A percentile compares a stretch with the other conserved stretches of the same genome.
Evolutionary conservation across 2,797 vertebrate species (phyloP).

Genomic region (Rhadinocentrus ornatus): DNA sequence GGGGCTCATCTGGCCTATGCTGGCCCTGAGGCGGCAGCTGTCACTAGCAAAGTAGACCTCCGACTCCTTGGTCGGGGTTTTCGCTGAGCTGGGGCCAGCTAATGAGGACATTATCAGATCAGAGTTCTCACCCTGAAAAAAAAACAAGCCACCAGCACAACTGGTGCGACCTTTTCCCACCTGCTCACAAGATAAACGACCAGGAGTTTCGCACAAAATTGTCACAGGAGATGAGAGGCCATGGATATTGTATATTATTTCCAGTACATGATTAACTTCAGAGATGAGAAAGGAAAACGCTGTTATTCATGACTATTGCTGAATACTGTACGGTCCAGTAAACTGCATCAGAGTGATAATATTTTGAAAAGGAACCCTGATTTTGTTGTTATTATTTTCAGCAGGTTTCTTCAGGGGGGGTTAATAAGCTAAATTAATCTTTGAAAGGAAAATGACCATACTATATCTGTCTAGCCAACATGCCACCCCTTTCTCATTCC

Average conservation of each 20-base stretch:
- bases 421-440: no score
- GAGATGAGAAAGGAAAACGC: constrained; percentile 17
- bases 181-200: constrained; percentile 70
- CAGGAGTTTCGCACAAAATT: constrained; percentile 50
- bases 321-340: constrained; percentile 12
- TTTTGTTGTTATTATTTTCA: constrained; percentile 1
- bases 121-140: constrained; percentile 69
- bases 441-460: background rate
- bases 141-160: constrained; percentile 54
- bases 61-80: constrained; percentile 59
- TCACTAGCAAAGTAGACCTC: constrained; percentile 63
- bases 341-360: background rate
- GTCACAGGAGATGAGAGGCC: constrained; percentile 42
- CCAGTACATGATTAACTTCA: constrained; percentile 38
- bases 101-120: constrained; percentile 79
- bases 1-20: constrained; percentile 66
- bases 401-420: background rate
- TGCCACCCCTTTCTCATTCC: background rate
- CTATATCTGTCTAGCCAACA: background rate
- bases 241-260: constrained; percentile 50
- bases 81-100: constrained; percentile 48
- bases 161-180: constrained; percentile 66
- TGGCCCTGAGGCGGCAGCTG: constrained; percentile 56
- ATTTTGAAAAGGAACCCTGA: background rate
- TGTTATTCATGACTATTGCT: constrained; percentile 32